phyloP scores from a whole-genome alignment of 2,888 invertebrate species.

The Yponomeuta cagnagella region DNA sequence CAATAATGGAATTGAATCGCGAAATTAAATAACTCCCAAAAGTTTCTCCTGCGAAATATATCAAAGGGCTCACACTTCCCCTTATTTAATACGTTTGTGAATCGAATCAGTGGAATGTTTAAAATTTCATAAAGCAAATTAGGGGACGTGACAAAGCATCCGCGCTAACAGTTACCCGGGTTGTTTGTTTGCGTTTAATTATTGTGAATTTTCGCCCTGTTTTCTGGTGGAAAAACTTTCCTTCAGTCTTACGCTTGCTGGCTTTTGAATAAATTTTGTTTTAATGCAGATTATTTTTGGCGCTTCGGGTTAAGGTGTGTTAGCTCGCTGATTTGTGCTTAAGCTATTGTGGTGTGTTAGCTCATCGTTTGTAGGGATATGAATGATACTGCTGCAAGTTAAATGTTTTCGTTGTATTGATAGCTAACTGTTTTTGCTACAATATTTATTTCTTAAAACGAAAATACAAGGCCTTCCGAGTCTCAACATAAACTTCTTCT shows the following conservation, averaged over 20 bases:
- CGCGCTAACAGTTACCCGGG: background rate
- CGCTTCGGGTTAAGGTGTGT: background rate
- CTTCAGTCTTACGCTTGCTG: background rate
- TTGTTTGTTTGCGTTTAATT: conserved; percentile 17
- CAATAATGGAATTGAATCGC: no score
- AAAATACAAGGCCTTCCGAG: no score
- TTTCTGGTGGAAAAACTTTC: background rate
- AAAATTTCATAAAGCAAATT: conserved; percentile 18
- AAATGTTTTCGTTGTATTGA: no score
- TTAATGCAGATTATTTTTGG: background rate
- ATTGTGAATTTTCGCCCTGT: conserved; percentile 10
- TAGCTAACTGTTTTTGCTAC: no score
- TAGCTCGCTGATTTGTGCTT: background rate
- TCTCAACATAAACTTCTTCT: no score
- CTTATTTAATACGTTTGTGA: background rate
- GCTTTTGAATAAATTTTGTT: background rate
- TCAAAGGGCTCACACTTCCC: background rate
- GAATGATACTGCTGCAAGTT: no score
- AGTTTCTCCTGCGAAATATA: background rate
- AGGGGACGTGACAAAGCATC: conserved; percentile 20
- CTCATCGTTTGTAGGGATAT: no score
- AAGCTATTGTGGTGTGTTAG: no score
- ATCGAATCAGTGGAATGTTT: conserved; percentile 12
- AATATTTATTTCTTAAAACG: no score
- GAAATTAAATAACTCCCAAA: background rate